Evolutionary conservation across 2,888 invertebrate genomes (phyloP), one percentile per base, ranked within the genome.

Genomic region (Perithous albicinctus): DNA sequence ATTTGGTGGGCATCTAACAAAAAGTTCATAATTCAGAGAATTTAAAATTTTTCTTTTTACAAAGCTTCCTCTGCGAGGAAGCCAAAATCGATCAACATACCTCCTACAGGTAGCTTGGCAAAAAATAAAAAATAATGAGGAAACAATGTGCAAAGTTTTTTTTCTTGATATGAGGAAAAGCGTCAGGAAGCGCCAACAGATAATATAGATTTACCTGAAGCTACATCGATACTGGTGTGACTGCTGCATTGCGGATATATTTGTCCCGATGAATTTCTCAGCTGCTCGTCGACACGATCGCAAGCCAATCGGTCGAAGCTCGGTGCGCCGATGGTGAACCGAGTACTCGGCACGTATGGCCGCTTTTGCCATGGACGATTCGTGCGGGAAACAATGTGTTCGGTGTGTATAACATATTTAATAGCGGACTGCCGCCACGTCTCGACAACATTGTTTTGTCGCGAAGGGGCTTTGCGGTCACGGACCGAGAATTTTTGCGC

Each of bases 391-490:
- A 91, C 91, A 91, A 91, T 91, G 89, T 88, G 86, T 85, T 82
- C 84, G 79, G 84, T 82, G 85, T 84, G 85, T 87, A 88, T 88
- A 90, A 89, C 89, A 82, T 79, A 89, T 87, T 86, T 87, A 87
- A 82, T 86, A 85, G 70, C 61, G 76, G 72, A 67, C 74, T 43
- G 70, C 8, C 26, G 35, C 54, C 54, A 64, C 59, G 85, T 79
- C 83, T 82, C 89, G 90, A 90, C 88, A 89, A 91, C 88, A 90
- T 91, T 90, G 91, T 91, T 91, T 91, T 89, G 89, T 90, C 88
- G 90, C 84, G 85, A 76, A 83, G 80, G 32, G 80, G 81, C 73
- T 82, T 84, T 73, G 78, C 84, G 85, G 85, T 86, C 85, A 85
- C 86, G 87, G 85, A 87, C 85, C 77, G 73, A 70, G 74, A 85